These are phyloP conservation scores for Brachynemurus nebulosus DNA, from an alignment of 2,888 invertebrate genomes.

Conservation along the genomic window DNA sequence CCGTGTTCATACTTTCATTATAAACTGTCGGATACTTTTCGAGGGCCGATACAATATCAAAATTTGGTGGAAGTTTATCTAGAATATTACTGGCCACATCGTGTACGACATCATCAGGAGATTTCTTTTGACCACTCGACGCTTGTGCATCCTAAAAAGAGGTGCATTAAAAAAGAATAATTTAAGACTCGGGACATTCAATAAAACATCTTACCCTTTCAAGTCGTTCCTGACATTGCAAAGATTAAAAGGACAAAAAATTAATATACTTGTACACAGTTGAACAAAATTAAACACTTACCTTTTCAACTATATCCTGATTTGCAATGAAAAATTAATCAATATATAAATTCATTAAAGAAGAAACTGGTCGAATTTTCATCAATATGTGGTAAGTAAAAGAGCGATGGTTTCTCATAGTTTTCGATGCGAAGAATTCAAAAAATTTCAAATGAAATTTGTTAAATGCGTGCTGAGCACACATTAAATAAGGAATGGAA, in stretches of 20 bases:
- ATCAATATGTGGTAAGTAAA: too few relatives aligned
- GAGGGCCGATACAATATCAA: conserved; percentile 49
- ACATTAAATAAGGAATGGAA: too few relatives aligned
- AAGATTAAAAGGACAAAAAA: not conserved
- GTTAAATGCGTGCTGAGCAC: too few relatives aligned
- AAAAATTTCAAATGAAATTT: not conserved
- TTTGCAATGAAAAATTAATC: conserved; percentile 1
- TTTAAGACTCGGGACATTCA: not conserved
- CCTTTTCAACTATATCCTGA: not conserved
- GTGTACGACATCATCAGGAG: conserved; percentile 67
- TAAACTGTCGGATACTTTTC: conserved; percentile 61
- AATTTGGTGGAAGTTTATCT: conserved; percentile 55
- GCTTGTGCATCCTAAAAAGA: conserved; percentile 43
- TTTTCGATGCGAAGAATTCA: too few relatives aligned
- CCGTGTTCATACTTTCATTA: conserved; percentile 88
- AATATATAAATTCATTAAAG: not conserved
- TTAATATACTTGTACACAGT: too few relatives aligned
- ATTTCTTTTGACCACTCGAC: conserved; percentile 43
- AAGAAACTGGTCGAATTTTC: too few relatives aligned
- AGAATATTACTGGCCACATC: conserved; percentile 69
- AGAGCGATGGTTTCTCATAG: too few relatives aligned
- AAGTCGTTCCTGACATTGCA: not conserved
- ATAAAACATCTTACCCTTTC: not conserved
- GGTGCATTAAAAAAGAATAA: not conserved
- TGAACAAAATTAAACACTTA: too few relatives aligned